Evolutionary conservation across 2,888 invertebrate genomes (phyloP), one percentile per base, ranked within the genome.

Genomic region (Macropis europaea): DNA sequence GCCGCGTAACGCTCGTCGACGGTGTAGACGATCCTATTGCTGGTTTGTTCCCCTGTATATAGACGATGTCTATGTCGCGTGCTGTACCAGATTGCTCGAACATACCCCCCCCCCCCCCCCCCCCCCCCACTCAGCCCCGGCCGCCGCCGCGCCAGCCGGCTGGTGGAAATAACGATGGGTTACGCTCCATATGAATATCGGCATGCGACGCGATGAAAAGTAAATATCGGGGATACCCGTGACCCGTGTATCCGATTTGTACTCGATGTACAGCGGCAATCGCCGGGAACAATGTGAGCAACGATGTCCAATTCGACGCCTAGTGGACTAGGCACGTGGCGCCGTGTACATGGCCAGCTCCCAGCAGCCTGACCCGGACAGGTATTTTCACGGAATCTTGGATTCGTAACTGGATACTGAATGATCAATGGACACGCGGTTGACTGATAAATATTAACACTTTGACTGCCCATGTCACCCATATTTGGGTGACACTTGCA

Each of bases 161-260:
- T 61, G 72, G 73, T 45, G 74, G 57, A 76, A 77, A 82, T 75
- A 75, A 78, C 76, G 78, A 74, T 61, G 66, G 74, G 67, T 74
- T 73, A 67, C 57, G 66, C 57, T 56, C 54, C 69, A 81, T 73
- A 79, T 78, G 78, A 81, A 79, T 77, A 77, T 72, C 60, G 47
- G 45, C 36, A 67, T 30, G 61, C 54, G 73, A 69, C 67, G 38
- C 67, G 45, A 72, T 71, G 74, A 50, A 81, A 81, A 76, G 71
- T 76, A 81, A 81, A 82, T 74, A 70, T 50, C 60, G 56, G 60
- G 50, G 36, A 50, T 62, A 36, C 38, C 0, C 24, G n/a, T n/a
- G 45, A 43, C 26, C 38, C 28, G 42, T 30, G 63, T 40, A 53
- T 28, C 43, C 45, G 50, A 48, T 15, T n/a, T 42, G 69, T 63